These are phyloP conservation scores for Drosophila prolongata DNA, from an alignment of 2,888 invertebrate genomes.

Conservation along the genomic window DNA sequence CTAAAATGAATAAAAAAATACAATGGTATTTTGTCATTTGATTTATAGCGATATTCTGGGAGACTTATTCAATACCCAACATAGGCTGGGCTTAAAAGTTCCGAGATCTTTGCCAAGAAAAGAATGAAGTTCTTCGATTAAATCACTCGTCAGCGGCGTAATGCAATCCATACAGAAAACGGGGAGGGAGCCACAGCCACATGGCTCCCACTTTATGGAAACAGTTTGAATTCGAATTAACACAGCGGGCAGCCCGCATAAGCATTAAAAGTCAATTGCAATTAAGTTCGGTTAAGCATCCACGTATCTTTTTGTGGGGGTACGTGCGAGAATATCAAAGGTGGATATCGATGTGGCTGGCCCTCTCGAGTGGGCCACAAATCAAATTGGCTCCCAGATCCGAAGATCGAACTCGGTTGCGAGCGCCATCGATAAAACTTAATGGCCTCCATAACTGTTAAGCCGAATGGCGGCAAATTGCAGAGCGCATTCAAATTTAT, in stretches of 20 bases:
- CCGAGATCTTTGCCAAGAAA: not conserved
- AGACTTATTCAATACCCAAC: too few relatives aligned
- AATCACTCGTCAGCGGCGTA: slow-evolving; percentile 19
- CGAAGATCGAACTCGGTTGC: not conserved
- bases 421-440: slow-evolving; percentile 82
- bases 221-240: slow-evolving; percentile 81
- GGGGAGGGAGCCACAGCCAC: slow-evolving; percentile 44
- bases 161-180: slow-evolving; percentile 24
- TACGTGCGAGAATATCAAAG: slow-evolving; percentile 78
- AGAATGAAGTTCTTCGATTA: not conserved
- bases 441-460: slow-evolving; percentile 82
- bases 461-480: slow-evolving; percentile 55
- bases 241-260: slow-evolving; percentile 68
- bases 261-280: slow-evolving; percentile 79
- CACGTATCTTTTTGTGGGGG: slow-evolving; percentile 20
- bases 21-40: too few relatives aligned
- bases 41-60: too few relatives aligned
- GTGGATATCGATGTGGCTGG: slow-evolving; percentile 46
- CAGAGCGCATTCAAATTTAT: slow-evolving; percentile 82
- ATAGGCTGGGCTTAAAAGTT: too few relatives aligned
- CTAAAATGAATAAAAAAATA: too few relatives aligned
- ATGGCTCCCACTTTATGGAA: slow-evolving; percentile 59
- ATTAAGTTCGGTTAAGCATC: slow-evolving; percentile 67
- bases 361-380: slow-evolving; percentile 74
- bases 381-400: slow-evolving; percentile 59